Conservation (phyloP, 2,797 vertebrate species). For the Sebastes cheni region DNA sequence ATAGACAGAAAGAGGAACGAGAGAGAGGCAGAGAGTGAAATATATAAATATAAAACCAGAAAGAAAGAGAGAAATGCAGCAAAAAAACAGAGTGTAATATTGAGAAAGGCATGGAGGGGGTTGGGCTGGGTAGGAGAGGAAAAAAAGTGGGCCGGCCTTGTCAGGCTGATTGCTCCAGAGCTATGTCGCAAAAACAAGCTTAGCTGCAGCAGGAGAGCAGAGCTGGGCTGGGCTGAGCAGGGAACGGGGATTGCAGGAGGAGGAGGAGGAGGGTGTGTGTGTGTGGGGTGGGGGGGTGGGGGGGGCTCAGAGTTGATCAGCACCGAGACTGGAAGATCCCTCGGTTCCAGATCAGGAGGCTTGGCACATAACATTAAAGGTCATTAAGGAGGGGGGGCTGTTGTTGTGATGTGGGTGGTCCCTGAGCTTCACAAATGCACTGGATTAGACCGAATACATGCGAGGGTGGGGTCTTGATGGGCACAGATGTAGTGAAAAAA, state of each 20-base stretch:
- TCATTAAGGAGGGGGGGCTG: slow-evolving; percentile 39
- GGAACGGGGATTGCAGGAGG: slow-evolving; percentile 41
- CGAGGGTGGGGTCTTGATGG: slow-evolving; percentile 16
- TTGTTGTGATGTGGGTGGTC: slow-evolving; percentile 54
- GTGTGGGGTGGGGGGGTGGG: no score
- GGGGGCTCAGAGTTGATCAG: slow-evolving; percentile 35
- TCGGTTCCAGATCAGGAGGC: slow-evolving; percentile 53
- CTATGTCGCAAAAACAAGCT: slow-evolving; percentile 82
- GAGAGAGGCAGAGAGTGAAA: slow-evolving; percentile 30
- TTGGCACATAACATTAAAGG: slow-evolving; percentile 63
- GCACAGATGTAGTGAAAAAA: not conserved
- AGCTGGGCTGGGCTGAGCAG: slow-evolving; percentile 73
- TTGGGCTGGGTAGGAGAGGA: slow-evolving; percentile 56
- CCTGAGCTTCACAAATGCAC: slow-evolving; percentile 26
- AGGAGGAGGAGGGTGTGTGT: not conserved
- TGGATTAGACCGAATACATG: slow-evolving; percentile 7
- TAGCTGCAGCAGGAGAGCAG: slow-evolving; percentile 77
- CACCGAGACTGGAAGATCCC: slow-evolving; percentile 53
- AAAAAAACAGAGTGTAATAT: slow-evolving; percentile 46
- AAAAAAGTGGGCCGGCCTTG: slow-evolving; percentile 74
- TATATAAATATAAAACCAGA: slow-evolving; percentile 17
- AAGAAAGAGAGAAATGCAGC: slow-evolving; percentile 48
- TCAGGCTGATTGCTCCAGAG: slow-evolving; percentile 79
- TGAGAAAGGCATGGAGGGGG: slow-evolving; percentile 60
- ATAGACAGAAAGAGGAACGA: slow-evolving; percentile 64